Base-by-base conservation (phyloP, 2,797 vertebrate species). In the Anniella stebbinsi region DNA sequence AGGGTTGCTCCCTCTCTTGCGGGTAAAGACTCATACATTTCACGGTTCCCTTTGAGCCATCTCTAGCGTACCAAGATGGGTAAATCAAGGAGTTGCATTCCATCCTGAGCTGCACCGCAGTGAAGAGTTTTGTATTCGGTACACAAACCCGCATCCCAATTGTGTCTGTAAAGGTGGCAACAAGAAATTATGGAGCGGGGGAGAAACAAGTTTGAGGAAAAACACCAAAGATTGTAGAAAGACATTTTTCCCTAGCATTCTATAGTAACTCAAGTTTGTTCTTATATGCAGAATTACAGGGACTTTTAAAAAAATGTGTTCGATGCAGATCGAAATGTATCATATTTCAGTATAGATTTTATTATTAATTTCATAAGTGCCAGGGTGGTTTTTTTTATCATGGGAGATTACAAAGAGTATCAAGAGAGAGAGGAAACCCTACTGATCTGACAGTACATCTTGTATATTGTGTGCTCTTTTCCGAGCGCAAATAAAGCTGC, bases 301-400 rank as follows among this genome's bases (percentile, higher is more conserved):
- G 18, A 33, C 8, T 38, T 75, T 76, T 77, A 48, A 78, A 25
- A 78, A 63, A 36, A 73, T 48, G 17, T 12, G 51, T 89, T 36
- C 25, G 6, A 45, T 3, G 45, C 45, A 76, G 33, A 63, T 4
- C 12, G 41, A 30, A 66, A 6, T 66, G 36, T 54, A 23, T 60
- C 30, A n/a, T 86, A 48, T 41, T 78, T 63, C 41, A 75, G 63
- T 25, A 41, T 41, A 82, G 13, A 67, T 77, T 82, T 90, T 90
- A 87, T 90, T 90, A 33, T 90, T 90, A 54, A 67, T 76, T 83
- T 66, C 48, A 70, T 78, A 84, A 78, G 33, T 83, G 33, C 3
- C 25, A 2, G 38, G 6, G 45, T 45, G 45, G 6, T 45, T 45
- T 69, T 28, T 66, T 30, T 84, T 57, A 87, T 51, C 60, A 36